phyloP scores from a whole-genome alignment of 2,113 vertebrate genomes.

The Danionella cerebrum region DNA sequence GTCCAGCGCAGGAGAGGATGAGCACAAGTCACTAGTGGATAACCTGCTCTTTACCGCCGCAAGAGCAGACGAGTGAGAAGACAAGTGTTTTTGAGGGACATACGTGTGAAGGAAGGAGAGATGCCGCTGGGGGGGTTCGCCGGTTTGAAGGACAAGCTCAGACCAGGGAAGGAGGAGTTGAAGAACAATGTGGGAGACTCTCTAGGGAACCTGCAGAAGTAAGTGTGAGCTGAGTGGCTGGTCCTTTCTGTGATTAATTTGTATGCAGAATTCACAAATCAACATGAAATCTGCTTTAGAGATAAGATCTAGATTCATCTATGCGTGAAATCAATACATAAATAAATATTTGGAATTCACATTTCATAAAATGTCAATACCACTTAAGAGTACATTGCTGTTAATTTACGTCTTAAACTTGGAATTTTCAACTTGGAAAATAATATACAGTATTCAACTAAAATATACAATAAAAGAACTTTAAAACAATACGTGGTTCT shows the following conservation, averaged over 20 bases:
- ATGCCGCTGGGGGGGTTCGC: slow-evolving; percentile 85
- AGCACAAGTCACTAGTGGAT: slow-evolving; percentile 50
- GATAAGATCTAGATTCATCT: too few species aligned
- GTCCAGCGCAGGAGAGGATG: slow-evolving; percentile 46
- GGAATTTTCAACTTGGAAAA: too few species aligned
- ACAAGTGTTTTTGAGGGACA: slow-evolving; percentile 23
- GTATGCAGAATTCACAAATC: background rate
- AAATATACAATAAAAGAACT: too few species aligned
- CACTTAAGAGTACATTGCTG: too few species aligned
- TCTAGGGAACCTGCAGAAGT: slow-evolving; percentile 89
- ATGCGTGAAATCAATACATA: too few species aligned
- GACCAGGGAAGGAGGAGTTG: slow-evolving; percentile 83
- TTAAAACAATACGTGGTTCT: too few species aligned
- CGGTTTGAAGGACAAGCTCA: slow-evolving; percentile 78
- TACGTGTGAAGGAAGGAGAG: slow-evolving; percentile 38
- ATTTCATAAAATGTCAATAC: too few species aligned
- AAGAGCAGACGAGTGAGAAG: slow-evolving; percentile 26
- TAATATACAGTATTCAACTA: too few species aligned
- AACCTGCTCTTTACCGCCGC: slow-evolving; percentile 20
- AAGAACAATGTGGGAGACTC: slow-evolving; percentile 79
- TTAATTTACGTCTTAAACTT: too few species aligned
- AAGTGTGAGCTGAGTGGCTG: slow-evolving; percentile 47
- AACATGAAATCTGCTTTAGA: background rate
- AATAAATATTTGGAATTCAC: too few species aligned
- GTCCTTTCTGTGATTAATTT: too few species aligned